Percentiles rank a stretch among this genome's conserved stretches.
These are phyloP conservation scores for Varroa destructor DNA, from an alignment of 1,140 invertebrate species.

Conservation along the genomic window DNA sequence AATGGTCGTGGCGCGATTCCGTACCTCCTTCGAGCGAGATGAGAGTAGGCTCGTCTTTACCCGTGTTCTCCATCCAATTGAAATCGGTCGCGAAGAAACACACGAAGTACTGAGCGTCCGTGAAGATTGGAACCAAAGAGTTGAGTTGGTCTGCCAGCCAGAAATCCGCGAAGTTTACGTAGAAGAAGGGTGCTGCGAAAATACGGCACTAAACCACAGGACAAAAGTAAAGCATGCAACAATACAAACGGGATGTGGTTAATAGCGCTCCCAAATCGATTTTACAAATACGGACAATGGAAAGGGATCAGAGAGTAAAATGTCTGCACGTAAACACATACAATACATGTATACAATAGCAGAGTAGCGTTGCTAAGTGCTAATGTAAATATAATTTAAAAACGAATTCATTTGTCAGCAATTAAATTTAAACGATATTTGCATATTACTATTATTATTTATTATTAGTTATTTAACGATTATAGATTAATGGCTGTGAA, in stretches of 20 bases:
- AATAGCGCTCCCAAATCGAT: neutral
- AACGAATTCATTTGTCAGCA: too few relatives aligned
- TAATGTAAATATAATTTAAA: too few relatives aligned
- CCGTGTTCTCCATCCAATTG: conserved; percentile 37
- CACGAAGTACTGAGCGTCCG: conserved; percentile 85
- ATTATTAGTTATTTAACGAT: too few relatives aligned
- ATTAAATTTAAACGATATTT: too few relatives aligned
- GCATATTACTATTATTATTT: too few relatives aligned
- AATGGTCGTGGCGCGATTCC: conserved; percentile 30
- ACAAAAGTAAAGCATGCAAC: conserved; percentile 38
- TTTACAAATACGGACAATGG: too few relatives aligned
- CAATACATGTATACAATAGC: too few relatives aligned
- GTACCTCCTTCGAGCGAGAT: conserved; percentile 28
- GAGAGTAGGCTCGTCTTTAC: conserved; percentile 30
- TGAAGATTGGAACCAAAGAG: conserved; percentile 69
- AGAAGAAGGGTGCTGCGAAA: conserved; percentile 78
- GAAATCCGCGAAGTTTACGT: conserved; percentile 96
- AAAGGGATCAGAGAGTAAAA: too few relatives aligned
- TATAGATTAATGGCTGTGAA: too few relatives aligned
- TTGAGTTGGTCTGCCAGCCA: conserved; percentile 99
- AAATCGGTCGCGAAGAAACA: conserved; percentile 46
- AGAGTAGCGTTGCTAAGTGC: too few relatives aligned
- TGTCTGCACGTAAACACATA: too few relatives aligned
- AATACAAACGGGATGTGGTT: conserved; percentile 21
- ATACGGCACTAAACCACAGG: conserved; percentile 53